Percentiles rank a stretch among this genome's conserved stretches.
phyloP scores from a whole-genome alignment of 1,140 invertebrate species.

The Aphaenogaster ashmeadi region DNA sequence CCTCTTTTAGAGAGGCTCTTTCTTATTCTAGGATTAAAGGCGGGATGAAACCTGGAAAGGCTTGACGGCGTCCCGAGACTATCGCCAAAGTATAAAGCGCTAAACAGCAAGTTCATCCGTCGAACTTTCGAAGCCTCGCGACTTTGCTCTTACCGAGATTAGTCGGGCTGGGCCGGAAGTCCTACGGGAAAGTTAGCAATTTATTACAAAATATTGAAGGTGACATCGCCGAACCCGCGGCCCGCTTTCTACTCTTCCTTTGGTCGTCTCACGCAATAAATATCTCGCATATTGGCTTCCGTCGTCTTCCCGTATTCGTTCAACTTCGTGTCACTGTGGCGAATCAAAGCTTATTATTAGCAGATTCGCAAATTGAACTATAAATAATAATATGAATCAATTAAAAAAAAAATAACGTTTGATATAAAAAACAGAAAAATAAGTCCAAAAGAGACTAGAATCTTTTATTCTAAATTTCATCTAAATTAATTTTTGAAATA shows the following conservation, averaged over 20 bases:
- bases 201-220: slow-evolving; percentile 77
- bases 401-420: not conserved
- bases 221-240: slow-evolving; percentile 45
- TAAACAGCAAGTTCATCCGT: slow-evolving; percentile 75
- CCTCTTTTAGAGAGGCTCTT: not conserved
- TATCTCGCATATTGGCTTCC: slow-evolving; percentile 43
- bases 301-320: not conserved
- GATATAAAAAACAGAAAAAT: not conserved
- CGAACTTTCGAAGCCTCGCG: slow-evolving; percentile 71
- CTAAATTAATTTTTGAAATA: not conserved
- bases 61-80: slow-evolving; percentile 52
- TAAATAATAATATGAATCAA: not conserved
- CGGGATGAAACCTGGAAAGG: slow-evolving; percentile 43
- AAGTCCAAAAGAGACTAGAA: not conserved
- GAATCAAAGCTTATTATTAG: not conserved
- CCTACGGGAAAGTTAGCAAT: slow-evolving; percentile 72
- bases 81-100: slow-evolving; percentile 71
- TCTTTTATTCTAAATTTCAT: not conserved
- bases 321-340: not conserved
- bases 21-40: slow-evolving; percentile 66
- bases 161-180: slow-evolving; percentile 27
- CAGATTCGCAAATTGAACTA: not conserved
- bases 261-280: slow-evolving; percentile 32
- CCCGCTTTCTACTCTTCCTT: slow-evolving; percentile 22
- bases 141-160: slow-evolving; percentile 77